Conservation (phyloP, 2,113 vertebrate species). For the Zapornia atra region DNA sequence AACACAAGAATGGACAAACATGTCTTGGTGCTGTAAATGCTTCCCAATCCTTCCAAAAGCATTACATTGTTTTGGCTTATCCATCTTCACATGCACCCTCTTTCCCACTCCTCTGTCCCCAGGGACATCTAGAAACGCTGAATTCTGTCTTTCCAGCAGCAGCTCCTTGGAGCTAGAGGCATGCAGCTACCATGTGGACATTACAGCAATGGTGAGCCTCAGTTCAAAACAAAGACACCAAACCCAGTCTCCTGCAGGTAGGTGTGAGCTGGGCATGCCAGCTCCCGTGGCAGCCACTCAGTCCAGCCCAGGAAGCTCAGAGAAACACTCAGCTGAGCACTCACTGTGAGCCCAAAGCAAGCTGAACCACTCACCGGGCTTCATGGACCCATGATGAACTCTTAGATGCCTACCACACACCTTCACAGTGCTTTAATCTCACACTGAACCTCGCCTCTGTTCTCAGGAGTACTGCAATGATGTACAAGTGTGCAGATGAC, state of each 20-base stretch:
- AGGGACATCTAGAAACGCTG: not conserved
- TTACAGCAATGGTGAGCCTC: not conserved
- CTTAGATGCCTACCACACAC: not conserved
- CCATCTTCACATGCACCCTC: not conserved
- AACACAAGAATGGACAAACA: not conserved
- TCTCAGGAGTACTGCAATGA: not conserved
- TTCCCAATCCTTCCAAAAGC: not conserved
- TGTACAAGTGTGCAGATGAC: not conserved
- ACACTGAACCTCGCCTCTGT: not conserved
- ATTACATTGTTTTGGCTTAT: accelerated
- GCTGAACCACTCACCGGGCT: not conserved
- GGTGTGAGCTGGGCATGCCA: not conserved
- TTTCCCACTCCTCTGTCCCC: not conserved
- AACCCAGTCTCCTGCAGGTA: not conserved
- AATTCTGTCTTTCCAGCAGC: not conserved
- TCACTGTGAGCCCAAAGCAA: not conserved
- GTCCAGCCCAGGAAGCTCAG: not conserved
- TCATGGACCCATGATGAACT: not conserved
- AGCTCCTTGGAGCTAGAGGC: not conserved
- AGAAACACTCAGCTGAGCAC: not conserved
- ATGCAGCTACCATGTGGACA: accelerated
- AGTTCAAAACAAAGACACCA: not conserved
- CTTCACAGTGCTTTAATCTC: not conserved
- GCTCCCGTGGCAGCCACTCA: not conserved
- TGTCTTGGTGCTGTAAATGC: not conserved